Base-by-base conservation (phyloP, 2,797 vertebrate genomes). In the Syngnathus rostellatus region DNA sequence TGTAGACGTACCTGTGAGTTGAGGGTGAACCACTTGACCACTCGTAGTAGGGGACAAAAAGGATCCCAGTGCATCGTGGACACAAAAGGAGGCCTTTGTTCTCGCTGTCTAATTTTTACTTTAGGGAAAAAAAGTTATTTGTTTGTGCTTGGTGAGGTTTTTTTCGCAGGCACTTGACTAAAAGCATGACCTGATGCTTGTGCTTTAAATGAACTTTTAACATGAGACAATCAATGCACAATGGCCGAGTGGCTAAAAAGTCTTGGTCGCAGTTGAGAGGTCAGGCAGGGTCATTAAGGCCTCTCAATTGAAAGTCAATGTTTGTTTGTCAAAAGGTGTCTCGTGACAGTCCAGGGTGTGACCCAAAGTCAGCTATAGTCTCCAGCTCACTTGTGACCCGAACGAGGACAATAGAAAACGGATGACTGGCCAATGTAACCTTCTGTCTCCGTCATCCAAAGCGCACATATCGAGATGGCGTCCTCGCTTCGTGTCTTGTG, bases 81-180 rank as follows among this genome's bases (percentile, higher is more conserved):
- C 21, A 17, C 12, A 14, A 38, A 38, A 53, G 31, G 8, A 21
- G 12, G 12, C 12, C 21, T 41, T 65, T 65, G 37, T 54, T 50
- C 63, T 64, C n/a, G n/a, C 19, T 19, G 6, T 64, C 6, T 41
- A 14, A 43, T 23, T 41, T 45, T 46, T 23, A 43, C 21, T 10
- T 25, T 0, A n/a, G 14, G 21, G n/a, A 12, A 25, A 45, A 45
- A 9, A 38, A 39, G 17, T 55, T 41, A 21, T 67, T 40, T 57
- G 7, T 69, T 75, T 81, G 78, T 86, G 76, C 82, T 83, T 69
- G 21, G 9, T 68, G 63, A 68, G 48, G 58, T 62, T 74, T 48
- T 48, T 48, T 48, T 6, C 65, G 70, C 67, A 84, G 81, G 82
- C 81, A 85, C 79, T 81, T 82, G 50, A 57, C 60, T 62, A 5